Percentiles rank a stretch among this genome's conserved stretches.
Conservation (phyloP, 37 sponge, comb jelly and placozoan species). For the Hormiphora californensis region DNA sequence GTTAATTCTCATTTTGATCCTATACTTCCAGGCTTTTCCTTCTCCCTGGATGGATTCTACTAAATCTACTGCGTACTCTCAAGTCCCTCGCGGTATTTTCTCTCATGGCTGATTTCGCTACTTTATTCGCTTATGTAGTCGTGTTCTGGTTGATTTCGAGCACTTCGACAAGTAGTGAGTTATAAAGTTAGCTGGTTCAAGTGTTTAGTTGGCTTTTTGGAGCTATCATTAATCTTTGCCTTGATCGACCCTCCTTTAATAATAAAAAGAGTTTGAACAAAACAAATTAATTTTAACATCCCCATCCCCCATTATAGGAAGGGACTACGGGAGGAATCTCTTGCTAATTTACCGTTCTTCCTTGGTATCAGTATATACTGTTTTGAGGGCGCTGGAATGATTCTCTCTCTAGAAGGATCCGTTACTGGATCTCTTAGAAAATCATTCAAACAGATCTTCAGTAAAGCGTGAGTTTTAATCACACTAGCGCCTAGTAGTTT, state of each 20-base stretch:
- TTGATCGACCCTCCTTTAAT: neutral
- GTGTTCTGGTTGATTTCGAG: constrained; percentile 88
- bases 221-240: neutral
- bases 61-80: constrained; percentile 6
- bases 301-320: constrained; percentile 28
- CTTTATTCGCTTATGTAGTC: constrained; percentile 80
- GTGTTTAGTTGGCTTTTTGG: neutral
- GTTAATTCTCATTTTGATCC: too few species aligned
- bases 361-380: constrained; percentile 82
- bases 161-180: constrained; percentile 71
- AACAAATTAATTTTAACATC: neutral
- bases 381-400: constrained; percentile 95
- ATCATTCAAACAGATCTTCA: constrained; percentile 60
- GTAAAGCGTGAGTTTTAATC: constrained; percentile 51
- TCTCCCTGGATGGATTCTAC: neutral
- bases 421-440: constrained; percentile 58
- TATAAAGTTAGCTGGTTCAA: too few species aligned
- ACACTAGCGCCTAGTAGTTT: too few species aligned
- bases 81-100: constrained; percentile 56
- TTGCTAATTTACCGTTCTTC: constrained; percentile 74
- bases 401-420: constrained; percentile 78
- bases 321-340: constrained; percentile 32
- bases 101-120: constrained; percentile 83
- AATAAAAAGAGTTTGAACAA: neutral
- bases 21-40: constrained; percentile 12